A percentile compares a stretch with the other conserved stretches of the same genome.
phyloP scores from a whole-genome alignment of 2,888 invertebrate species.

The Agrypnus murinus region DNA sequence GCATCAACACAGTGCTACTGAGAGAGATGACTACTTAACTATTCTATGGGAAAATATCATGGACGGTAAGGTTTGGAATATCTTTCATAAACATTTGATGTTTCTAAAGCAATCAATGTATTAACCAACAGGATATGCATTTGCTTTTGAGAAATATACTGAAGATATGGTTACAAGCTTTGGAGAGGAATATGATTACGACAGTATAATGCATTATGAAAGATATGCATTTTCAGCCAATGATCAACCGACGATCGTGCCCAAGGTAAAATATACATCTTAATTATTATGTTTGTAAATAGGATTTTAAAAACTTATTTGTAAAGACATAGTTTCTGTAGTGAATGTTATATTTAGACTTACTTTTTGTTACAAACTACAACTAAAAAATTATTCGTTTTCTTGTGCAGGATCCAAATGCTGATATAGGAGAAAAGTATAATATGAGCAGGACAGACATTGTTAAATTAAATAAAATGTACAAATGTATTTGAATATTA shows the following conservation, averaged over 20 bases:
- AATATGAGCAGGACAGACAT: not conserved
- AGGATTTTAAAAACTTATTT: no score
- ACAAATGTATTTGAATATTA: no score
- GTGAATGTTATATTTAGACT: no score
- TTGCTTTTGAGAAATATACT: slow-evolving; percentile 1
- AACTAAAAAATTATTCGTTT: no score
- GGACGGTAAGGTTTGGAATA: slow-evolving; percentile 73
- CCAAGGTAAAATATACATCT: slow-evolving; percentile 70
- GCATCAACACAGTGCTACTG: slow-evolving; percentile 87
- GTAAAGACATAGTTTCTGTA: no score
- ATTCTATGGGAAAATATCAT: slow-evolving; percentile 84
- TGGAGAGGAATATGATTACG: slow-evolving; percentile 81
- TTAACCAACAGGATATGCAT: no score
- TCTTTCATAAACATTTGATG: not conserved
- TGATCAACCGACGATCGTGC: slow-evolving; percentile 78
- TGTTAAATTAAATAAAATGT: slow-evolving; percentile 22
- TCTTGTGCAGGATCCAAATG: slow-evolving; percentile 11
- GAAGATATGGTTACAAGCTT: slow-evolving; percentile 76
- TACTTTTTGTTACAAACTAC: no score
- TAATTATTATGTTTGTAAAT: no score
- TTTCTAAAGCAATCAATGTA: not conserved
- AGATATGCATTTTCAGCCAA: slow-evolving; percentile 80
- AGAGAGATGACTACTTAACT: slow-evolving; percentile 84
- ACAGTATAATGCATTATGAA: slow-evolving; percentile 84
- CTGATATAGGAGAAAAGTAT: not conserved